Evolutionary conservation across 2,113 vertebrate species (phyloP).

Genomic region (Sylvilagus bachmani): DNA sequence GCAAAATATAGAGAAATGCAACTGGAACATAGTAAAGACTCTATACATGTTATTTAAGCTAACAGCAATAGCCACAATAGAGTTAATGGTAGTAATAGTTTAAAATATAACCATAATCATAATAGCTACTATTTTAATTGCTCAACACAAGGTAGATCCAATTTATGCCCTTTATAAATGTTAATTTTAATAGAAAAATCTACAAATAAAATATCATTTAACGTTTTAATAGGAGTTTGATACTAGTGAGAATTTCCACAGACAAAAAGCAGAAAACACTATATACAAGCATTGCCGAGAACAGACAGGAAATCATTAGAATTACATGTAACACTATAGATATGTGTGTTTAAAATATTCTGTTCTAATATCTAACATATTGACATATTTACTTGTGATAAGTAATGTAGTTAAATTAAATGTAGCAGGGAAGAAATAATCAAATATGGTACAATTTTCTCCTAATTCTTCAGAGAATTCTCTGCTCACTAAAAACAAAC

Average conservation of each 20-base stretch:
- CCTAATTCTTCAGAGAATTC: not conserved
- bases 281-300: not conserved
- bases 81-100: not conserved
- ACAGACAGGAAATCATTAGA: not conserved
- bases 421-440: not conserved
- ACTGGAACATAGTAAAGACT: not conserved
- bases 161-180: not conserved
- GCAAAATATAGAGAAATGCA: not conserved
- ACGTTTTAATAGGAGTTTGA: slow-evolving; percentile 18
- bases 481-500: too few species aligned
- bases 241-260: not conserved
- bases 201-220: slow-evolving; percentile 8
- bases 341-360: not conserved
- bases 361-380: not conserved
- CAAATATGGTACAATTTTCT: not conserved
- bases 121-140: not conserved
- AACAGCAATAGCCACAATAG: not conserved
- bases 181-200: not conserved
- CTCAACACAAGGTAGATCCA: not conserved
- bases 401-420: not conserved
- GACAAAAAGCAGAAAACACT: not conserved
- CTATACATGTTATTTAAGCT: not conserved
- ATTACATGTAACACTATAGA: not conserved
- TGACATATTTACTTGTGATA: not conserved
- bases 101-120: not conserved